Evolutionary conservation across 2,888 invertebrate species (phyloP), one percentile per base, ranked within the genome.

Genomic region (Tipula unca): DNA sequence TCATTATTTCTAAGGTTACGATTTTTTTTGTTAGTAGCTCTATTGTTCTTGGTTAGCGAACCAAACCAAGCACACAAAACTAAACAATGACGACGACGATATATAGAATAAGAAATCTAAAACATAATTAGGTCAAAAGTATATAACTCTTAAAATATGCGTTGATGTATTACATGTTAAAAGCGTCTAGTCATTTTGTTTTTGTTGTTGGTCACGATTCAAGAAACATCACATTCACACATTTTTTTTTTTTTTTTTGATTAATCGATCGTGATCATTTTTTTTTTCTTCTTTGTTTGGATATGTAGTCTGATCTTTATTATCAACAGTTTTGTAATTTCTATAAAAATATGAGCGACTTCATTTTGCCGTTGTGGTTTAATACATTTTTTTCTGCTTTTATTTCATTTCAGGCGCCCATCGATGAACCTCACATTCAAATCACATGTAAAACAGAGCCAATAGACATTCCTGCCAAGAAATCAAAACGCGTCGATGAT

Each of bases 381-480:
- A 29, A 14, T 29, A 29, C 4, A n/a, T 83, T 83, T 83, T 83
- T 83, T 29, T 82, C n/a, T 83, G 85, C 86, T 86, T 88, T 85
- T 86, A 88, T 89, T 54, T 88, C 17, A 85, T 87, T 87, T 48
- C 87, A 90, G 90, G 89, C 89, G 87, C 90, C 89, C 88, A 87
- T 89, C 69, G 86, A 87, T 83, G 87, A 87, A 82, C 85, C 87
- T 42, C 86, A 91, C 87, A 89, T 91, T 88, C 92, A 92, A 88
- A 90, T 91, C 17, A 90, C 89, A 86, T 92, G 92, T 90, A 93
- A 92, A 89, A 90, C 92, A 69, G 93, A 92, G 89, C 93, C 92
- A 87, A 91, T 93, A 83, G 94, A 94, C 88, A 93, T 94, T 88
- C 94, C 94, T 87, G 92, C 93, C 87, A 95, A 95, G 91, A 95